Percentiles rank a stretch among this genome's conserved stretches.
These are phyloP conservation scores for Pangasius larnaudii DNA, from an alignment of 2,797 vertebrate species.

Conservation along the genomic window DNA sequence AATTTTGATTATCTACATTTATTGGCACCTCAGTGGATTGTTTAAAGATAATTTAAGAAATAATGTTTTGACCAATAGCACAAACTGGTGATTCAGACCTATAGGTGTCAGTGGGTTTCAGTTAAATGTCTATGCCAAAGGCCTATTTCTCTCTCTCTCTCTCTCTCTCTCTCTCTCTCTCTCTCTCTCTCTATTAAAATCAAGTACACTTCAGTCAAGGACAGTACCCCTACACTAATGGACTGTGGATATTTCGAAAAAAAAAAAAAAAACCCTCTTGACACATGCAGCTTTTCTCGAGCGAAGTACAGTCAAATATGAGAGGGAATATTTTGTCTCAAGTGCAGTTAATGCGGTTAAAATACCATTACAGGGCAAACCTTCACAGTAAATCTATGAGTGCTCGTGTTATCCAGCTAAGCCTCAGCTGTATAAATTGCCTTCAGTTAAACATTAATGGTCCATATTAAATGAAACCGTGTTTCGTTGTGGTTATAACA, in stretches of 20 bases:
- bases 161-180: neutral
- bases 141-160: neutral
- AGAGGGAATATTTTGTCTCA: slow-evolving; percentile 14
- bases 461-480: neutral
- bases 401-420: neutral
- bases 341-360: slow-evolving; percentile 13
- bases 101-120: slow-evolving; percentile 3
- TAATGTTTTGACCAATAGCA: neutral
- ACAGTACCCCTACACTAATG: slow-evolving; percentile 21
- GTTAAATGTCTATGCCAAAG: neutral
- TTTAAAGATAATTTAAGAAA: neutral
- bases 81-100: neutral
- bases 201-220: slow-evolving; percentile 22
- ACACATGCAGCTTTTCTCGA: slow-evolving; percentile 28
- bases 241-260: neutral
- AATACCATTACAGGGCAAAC: neutral
- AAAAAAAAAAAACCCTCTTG: neutral
- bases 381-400: neutral
- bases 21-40: neutral
- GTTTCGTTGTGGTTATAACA: neutral
- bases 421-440: neutral
- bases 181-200: neutral
- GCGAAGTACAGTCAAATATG: slow-evolving; percentile 13
- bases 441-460: neutral
- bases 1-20: neutral